These are phyloP conservation scores for Pterocles orientalis DNA, from an alignment of 2,113 vertebrate species.

Conservation along the genomic window DNA sequence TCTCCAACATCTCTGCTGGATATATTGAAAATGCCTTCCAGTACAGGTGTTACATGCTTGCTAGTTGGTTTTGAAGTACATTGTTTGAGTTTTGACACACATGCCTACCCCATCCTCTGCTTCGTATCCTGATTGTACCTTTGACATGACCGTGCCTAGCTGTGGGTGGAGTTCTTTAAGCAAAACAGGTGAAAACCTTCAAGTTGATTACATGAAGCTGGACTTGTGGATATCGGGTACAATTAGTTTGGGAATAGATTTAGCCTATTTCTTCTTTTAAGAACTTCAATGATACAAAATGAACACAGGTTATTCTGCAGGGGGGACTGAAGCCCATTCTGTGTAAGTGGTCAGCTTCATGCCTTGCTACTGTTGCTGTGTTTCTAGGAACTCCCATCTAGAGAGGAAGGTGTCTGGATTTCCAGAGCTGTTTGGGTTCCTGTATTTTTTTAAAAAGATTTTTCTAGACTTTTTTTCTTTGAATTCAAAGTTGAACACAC, in stretches of 20 bases:
- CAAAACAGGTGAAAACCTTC: background rate
- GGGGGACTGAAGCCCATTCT: background rate
- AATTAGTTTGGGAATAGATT: background rate
- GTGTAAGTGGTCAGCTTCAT: background rate
- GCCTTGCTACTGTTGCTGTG: background rate
- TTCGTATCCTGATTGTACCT: background rate
- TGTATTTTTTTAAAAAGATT: background rate
- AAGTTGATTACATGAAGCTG: background rate
- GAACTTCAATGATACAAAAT: background rate
- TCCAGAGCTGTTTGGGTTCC: background rate
- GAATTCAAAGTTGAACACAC: background rate
- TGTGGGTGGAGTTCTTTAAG: background rate
- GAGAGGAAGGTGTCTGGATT: background rate
- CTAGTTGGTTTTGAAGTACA: background rate
- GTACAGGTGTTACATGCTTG: background rate
- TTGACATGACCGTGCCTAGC: fast-evolving
- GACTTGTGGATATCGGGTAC: background rate
- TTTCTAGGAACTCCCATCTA: background rate
- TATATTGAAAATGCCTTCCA: background rate
- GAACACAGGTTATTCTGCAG: background rate
- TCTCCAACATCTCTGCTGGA: background rate
- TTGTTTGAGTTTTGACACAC: background rate
- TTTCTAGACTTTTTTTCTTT: background rate
- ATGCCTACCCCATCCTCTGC: fast-evolving
- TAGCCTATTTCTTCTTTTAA: background rate